Evolutionary conservation across 2,797 vertebrate species (phyloP).

Genomic region (Petrocephalus sullivani): DNA sequence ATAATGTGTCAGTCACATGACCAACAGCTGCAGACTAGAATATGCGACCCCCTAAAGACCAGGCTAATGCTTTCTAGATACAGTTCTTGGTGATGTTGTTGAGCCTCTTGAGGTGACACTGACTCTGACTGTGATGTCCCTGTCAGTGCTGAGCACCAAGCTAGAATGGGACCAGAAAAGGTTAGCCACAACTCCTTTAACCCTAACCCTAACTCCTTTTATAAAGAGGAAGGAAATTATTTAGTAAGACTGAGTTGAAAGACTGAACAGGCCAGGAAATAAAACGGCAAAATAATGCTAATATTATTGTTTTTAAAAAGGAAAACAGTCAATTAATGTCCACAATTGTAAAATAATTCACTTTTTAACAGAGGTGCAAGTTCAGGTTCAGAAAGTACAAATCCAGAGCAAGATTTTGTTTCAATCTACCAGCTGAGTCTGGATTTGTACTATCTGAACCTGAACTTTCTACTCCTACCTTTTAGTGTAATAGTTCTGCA

Average conservation of each 20-base stretch:
- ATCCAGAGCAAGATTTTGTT: not conserved
- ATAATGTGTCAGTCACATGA: not conserved
- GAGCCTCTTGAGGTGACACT: constrained; percentile 46
- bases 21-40: not conserved
- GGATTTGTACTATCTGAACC: not conserved
- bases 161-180: constrained; percentile 45
- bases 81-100: constrained; percentile 34
- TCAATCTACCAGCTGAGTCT: not conserved
- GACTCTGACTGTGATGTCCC: constrained; percentile 52
- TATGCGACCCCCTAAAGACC: not conserved
- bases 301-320: not conserved
- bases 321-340: not conserved
- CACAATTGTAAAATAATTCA: not conserved
- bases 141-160: constrained; percentile 49
- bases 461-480: not conserved
- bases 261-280: not conserved
- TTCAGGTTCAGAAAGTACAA: not conserved
- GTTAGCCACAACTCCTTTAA: constrained; percentile 54
- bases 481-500: not conserved
- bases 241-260: not conserved
- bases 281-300: not conserved
- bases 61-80: constrained; percentile 44
- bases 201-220: no score
- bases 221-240: constrained; percentile 27
- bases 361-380: not conserved